These are phyloP conservation scores for Tuberolachnus salignus DNA, from an alignment of 2,888 invertebrate species.

Conservation along the genomic window DNA sequence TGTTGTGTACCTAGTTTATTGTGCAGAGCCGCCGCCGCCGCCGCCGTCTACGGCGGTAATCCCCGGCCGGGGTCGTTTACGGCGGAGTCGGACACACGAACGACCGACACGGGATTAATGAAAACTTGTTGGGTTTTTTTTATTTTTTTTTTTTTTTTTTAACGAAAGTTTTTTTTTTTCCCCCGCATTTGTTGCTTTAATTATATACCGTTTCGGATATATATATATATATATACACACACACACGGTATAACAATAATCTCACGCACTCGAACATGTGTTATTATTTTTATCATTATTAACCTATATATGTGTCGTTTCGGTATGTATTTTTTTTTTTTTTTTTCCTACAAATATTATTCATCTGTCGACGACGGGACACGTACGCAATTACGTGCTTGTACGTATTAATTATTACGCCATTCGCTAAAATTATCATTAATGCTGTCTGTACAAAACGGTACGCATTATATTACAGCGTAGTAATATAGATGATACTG, in stretches of 20 bases:
- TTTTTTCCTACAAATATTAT: no score
- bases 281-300: no score
- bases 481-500: no score
- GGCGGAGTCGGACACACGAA: conserved; percentile 42
- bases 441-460: no score
- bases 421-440: no score
- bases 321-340: no score
- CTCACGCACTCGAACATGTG: no score
- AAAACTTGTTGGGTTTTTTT: conserved; percentile 55
- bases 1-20: conserved; percentile 2
- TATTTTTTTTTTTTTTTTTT: conserved; percentile 46
- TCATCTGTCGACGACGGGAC: no score
- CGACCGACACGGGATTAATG: conserved; percentile 52
- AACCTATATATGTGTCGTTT: no score
- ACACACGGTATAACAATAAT: background rate
- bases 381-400: no score
- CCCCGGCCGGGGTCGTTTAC: conserved; percentile 44
- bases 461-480: no score
- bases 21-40: background rate
- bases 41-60: conserved; percentile 28
- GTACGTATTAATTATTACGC: no score
- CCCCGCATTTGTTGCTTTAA: conserved; percentile 47
- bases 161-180: conserved; percentile 34
- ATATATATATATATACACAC: background rate
- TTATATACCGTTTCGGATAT: conserved; percentile 33